Conservation (phyloP, 2,797 vertebrate species). For the Anabas testudineus region DNA sequence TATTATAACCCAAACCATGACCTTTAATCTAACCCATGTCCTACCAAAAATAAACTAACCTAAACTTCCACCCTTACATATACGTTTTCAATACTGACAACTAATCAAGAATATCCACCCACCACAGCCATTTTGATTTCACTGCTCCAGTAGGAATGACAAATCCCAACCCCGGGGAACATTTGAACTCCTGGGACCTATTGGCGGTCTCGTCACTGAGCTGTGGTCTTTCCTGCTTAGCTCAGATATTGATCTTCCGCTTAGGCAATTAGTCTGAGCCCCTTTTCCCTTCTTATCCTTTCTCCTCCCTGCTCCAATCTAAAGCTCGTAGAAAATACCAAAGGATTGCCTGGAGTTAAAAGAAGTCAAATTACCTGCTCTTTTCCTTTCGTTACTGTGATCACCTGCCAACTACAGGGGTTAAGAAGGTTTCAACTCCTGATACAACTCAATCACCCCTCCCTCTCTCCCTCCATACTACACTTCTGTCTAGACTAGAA, state of each 20-base stretch:
- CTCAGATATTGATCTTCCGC: constrained; percentile 69
- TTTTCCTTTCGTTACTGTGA: constrained; percentile 53
- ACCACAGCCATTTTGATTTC: constrained; percentile 27
- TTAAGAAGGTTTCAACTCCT: constrained; percentile 38
- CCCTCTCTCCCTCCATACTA: background rate
- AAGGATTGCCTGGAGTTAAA: constrained; percentile 56
- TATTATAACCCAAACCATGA: background rate
- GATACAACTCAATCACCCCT: constrained; percentile 41
- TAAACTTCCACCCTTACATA: background rate
- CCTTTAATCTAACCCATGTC: background rate
- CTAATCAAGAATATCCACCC: constrained; percentile 12
- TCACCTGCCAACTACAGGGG: constrained; percentile 45
- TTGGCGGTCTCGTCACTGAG: constrained; percentile 58
- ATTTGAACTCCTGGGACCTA: constrained; percentile 61
- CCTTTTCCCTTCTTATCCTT: constrained; percentile 52
- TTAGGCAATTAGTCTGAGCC: constrained; percentile 77
- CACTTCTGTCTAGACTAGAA: background rate
- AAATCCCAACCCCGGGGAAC: constrained; percentile 55
- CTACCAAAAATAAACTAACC: background rate
- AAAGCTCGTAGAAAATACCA: constrained; percentile 59
- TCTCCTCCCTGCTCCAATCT: constrained; percentile 42
- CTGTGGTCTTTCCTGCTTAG: constrained; percentile 65
- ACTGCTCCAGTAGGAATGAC: constrained; percentile 44
- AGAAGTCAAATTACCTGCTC: constrained; percentile 60
- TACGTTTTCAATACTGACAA: background rate